Conservation (phyloP, 2,797 vertebrate genomes). For the Accipiter badius region DNA sequence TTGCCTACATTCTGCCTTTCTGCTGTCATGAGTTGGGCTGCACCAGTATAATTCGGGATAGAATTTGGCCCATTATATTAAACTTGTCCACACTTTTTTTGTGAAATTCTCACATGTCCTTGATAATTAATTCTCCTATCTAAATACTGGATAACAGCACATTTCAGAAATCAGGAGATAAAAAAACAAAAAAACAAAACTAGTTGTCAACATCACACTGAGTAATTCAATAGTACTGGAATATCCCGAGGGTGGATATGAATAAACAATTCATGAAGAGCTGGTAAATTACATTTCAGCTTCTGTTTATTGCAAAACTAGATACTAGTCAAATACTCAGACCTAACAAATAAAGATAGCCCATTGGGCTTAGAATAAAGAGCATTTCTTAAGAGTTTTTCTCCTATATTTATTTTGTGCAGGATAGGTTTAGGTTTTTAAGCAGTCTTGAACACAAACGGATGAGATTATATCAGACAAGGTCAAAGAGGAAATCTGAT, state of each 20-base stretch:
- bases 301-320: slow-evolving; percentile 59
- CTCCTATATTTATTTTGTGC: background rate
- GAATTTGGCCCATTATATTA: background rate
- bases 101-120: background rate
- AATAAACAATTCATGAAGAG: slow-evolving; percentile 64
- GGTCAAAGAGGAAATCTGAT: slow-evolving; percentile 16
- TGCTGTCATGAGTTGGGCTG: background rate
- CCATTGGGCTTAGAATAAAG: slow-evolving; percentile 8
- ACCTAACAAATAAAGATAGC: slow-evolving; percentile 27
- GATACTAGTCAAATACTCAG: slow-evolving; percentile 48
- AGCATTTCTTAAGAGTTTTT: background rate
- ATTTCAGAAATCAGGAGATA: slow-evolving; percentile 32
- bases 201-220: slow-evolving; percentile 40
- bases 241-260: slow-evolving; percentile 48
- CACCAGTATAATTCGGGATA: background rate
- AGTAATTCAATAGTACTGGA: slow-evolving; percentile 57
- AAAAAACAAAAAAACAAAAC: background rate
- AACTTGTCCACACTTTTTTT: background rate
- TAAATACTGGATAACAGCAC: slow-evolving; percentile 14
- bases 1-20: background rate
- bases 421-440: background rate
- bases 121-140: slow-evolving; percentile 35
- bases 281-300: slow-evolving; percentile 61
- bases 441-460: background rate
- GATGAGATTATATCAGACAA: background rate